Conservation (phyloP, 2,888 invertebrate species). For the Gastrophysa polygoni region DNA sequence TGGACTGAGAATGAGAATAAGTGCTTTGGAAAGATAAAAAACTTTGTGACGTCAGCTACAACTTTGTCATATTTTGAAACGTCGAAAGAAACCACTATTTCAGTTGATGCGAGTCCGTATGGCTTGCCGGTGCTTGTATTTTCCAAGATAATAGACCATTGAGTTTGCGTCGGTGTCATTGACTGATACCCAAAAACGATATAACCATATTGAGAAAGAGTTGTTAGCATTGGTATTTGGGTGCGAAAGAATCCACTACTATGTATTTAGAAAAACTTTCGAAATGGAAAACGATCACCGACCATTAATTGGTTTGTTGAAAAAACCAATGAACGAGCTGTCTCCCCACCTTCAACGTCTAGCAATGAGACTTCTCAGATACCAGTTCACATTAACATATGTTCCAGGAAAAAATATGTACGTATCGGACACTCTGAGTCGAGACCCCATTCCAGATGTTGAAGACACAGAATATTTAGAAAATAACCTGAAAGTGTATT, state of each 20-base stretch:
- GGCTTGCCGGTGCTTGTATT: too few species aligned
- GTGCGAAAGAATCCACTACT: not conserved
- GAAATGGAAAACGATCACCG: not conserved
- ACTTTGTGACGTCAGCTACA: not conserved
- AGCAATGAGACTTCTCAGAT: slow-evolving; percentile 22
- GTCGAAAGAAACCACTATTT: not conserved
- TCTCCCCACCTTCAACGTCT: slow-evolving; percentile 22
- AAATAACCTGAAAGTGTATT: not conserved
- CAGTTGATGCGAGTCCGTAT: not conserved
- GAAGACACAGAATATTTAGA: not conserved
- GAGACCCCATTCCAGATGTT: not conserved
- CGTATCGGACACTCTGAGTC: slow-evolving; percentile 7
- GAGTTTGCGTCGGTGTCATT: not conserved
- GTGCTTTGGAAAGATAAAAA: not conserved
- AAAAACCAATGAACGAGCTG: too few species aligned
- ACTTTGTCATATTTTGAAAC: not conserved
- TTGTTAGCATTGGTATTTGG: not conserved
- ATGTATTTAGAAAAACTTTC: not conserved
- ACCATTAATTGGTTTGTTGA: too few species aligned
- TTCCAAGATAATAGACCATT: too few species aligned
- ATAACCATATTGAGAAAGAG: too few species aligned
- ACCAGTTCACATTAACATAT: slow-evolving; percentile 3
- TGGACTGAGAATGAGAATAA: not conserved
- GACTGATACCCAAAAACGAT: not conserved
- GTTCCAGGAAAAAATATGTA: slow-evolving; percentile 5